These are phyloP conservation scores for Artibeus jamaicensis DNA, from an alignment of 2,797 vertebrate species.

Conservation along the genomic window DNA sequence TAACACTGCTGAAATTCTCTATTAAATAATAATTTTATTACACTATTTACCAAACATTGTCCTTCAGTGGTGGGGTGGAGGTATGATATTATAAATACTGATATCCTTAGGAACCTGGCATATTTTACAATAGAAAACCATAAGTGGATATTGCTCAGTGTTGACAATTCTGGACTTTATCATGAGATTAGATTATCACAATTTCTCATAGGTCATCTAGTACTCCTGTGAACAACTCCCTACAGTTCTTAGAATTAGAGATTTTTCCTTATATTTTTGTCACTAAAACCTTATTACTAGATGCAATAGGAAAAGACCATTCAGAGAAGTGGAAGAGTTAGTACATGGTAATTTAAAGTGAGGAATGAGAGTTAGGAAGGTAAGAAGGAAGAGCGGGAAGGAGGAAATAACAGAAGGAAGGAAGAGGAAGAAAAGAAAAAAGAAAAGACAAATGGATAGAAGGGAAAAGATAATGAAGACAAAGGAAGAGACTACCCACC, in stretches of 20 bases:
- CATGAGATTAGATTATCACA: background rate
- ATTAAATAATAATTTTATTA: background rate
- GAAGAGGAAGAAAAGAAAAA: background rate
- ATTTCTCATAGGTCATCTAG: background rate
- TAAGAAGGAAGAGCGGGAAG: background rate
- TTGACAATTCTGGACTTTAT: background rate
- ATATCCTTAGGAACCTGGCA: background rate
- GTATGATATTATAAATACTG: background rate
- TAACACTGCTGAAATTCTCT: background rate
- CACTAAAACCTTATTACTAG: background rate
- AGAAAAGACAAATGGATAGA: background rate
- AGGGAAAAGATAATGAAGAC: background rate
- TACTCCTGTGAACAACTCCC: background rate
- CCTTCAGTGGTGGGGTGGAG: background rate
- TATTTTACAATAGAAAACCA: background rate
- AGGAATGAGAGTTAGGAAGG: background rate
- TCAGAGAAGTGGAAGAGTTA: background rate
- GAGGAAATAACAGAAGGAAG: background rate
- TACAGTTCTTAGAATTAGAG: background rate
- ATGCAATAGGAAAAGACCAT: background rate
- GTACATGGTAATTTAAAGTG: background rate
- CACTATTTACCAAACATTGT: background rate
- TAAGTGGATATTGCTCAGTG: background rate
- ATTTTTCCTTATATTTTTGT: background rate
- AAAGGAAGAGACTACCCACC: background rate